Evolutionary conservation across 2,113 vertebrate species (phyloP).

Genomic region (Mobula hypostoma): DNA sequence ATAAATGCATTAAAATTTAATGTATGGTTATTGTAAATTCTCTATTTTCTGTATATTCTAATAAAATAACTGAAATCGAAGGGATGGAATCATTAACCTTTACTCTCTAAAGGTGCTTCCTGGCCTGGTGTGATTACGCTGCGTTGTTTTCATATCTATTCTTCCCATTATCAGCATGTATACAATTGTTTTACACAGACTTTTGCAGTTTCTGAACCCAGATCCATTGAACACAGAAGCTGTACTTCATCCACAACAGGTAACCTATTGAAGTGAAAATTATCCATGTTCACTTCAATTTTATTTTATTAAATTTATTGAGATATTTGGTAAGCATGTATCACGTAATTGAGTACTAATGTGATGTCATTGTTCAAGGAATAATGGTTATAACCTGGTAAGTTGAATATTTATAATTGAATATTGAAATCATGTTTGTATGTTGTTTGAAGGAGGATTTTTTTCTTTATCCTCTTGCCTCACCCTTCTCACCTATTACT

Average conservation of each 20-base stretch:
- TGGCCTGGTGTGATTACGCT: background rate
- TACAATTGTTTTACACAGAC: constrained; percentile 49
- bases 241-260: constrained; percentile 47
- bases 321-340: background rate
- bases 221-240: constrained; percentile 43
- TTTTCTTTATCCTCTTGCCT: background rate
- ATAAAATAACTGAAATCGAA: too few relatives aligned
- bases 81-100: too few relatives aligned
- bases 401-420: background rate
- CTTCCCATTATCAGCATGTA: background rate
- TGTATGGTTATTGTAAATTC: background rate
- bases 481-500: background rate
- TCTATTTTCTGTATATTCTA: too few relatives aligned
- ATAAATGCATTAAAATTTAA: background rate
- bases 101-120: too few relatives aligned
- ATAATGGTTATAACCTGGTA: background rate
- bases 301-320: background rate
- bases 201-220: constrained; percentile 54
- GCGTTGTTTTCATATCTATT: background rate
- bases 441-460: background rate
- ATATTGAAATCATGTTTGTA: background rate
- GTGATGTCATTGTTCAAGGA: background rate
- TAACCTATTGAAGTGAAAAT: constrained; percentile 42
- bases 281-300: background rate
- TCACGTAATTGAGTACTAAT: background rate